Percentiles rank a stretch among this genome's conserved stretches.
Conservation (phyloP, 2,113 vertebrate species). For the Phalacrocorax carbo region DNA sequence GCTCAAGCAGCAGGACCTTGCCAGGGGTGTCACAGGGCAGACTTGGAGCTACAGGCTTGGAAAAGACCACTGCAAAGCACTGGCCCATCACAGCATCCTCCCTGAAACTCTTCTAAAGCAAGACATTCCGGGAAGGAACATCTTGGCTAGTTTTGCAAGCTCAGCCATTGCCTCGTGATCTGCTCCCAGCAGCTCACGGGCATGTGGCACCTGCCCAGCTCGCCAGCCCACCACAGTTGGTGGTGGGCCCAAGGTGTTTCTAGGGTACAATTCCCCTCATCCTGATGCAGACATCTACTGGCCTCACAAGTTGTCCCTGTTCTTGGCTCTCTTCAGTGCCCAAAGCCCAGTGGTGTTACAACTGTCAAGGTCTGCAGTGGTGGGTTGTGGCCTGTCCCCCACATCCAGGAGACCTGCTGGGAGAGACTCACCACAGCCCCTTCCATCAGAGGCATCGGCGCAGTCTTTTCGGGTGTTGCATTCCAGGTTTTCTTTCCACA, state of each 20-base stretch:
- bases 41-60: background rate
- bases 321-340: background rate
- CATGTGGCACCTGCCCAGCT: background rate
- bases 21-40: background rate
- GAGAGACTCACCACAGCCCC: slow-evolving; percentile 74
- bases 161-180: background rate
- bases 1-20: background rate
- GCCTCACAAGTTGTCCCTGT: background rate
- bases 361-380: background rate
- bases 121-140: background rate
- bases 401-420: background rate
- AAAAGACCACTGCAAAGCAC: background rate
- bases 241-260: background rate
- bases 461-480: slow-evolving; percentile 79
- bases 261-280: background rate
- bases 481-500: slow-evolving; percentile 79
- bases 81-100: background rate
- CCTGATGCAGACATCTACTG: background rate
- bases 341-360: background rate
- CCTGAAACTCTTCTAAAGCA: background rate
- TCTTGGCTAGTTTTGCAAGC: background rate
- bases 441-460: slow-evolving; percentile 81
- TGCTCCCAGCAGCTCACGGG: background rate
- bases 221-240: background rate
- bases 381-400: background rate